phyloP scores from a whole-genome alignment of 2,797 vertebrate genomes.

The Sparidentex hasta region DNA sequence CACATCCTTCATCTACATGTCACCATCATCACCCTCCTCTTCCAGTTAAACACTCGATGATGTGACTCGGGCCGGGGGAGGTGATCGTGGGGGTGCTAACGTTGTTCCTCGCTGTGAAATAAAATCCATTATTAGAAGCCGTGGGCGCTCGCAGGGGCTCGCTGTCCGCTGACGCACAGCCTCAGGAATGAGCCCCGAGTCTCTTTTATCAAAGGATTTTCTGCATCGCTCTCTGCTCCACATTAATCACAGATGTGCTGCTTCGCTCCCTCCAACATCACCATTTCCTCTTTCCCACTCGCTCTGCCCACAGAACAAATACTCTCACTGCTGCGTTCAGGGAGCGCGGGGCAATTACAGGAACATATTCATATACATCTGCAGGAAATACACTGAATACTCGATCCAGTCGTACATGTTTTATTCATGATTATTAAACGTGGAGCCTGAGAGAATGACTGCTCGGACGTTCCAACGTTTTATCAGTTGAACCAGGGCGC shows the following conservation, averaged over 20 bases:
- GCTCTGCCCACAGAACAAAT: conserved; percentile 43
- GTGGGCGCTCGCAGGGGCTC: conserved; percentile 58
- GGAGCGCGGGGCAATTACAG: not conserved
- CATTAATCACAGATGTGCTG: conserved; percentile 89
- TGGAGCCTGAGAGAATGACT: not conserved
- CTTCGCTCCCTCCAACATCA: conserved; percentile 64
- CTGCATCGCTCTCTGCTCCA: conserved; percentile 81
- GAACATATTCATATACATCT: not conserved
- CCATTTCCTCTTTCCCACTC: conserved; percentile 53
- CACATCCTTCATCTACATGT: not conserved
- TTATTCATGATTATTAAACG: not conserved
- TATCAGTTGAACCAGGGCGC: not conserved
- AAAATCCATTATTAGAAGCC: conserved; percentile 74
- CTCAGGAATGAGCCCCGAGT: conserved; percentile 86
- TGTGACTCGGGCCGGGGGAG: conserved; percentile 19
- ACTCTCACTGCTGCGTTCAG: conserved; percentile 37
- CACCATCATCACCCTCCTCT: not conserved
- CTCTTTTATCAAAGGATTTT: conserved; percentile 86
- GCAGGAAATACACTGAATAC: not conserved
- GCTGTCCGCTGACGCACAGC: conserved; percentile 81
- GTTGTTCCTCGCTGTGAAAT: conserved; percentile 72
- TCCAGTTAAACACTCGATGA: conserved; percentile 36
- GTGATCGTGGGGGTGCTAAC: conserved; percentile 50
- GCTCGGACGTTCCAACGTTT: not conserved
- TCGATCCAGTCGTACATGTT: not conserved